phyloP scores from a whole-genome alignment of 1,140 invertebrate genomes.

The Berghia stephanieae region DNA sequence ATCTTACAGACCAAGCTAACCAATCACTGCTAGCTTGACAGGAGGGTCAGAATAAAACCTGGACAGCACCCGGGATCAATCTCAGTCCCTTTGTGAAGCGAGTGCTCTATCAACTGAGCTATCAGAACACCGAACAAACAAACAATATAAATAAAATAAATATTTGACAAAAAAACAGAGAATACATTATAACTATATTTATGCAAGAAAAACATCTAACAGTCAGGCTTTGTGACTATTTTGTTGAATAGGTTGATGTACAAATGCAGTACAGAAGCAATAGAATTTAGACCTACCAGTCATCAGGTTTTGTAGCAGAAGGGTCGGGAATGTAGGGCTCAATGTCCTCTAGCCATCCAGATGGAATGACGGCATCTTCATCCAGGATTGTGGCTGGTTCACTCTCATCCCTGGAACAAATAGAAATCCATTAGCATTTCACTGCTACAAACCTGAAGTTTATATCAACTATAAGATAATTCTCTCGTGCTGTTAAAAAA shows the following conservation, averaged over 20 bases:
- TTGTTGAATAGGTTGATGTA: background rate
- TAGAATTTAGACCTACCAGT: slow-evolving; percentile 75
- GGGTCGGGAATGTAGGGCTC: slow-evolving; percentile 88
- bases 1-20: too few species aligned
- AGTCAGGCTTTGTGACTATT: background rate
- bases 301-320: slow-evolving; percentile 85
- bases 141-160: background rate
- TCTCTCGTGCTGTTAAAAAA: background rate
- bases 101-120: background rate
- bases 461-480: background rate
- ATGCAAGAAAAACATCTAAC: background rate
- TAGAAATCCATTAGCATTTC: too few species aligned
- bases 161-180: background rate
- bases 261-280: background rate
- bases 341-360: slow-evolving; percentile 83
- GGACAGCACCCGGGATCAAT: too few species aligned
- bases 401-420: slow-evolving; percentile 62
- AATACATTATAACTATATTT: background rate
- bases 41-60: too few species aligned
- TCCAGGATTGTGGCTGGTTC: slow-evolving; percentile 64
- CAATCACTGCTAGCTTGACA: too few species aligned
- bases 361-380: slow-evolving; percentile 61
- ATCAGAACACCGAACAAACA: background rate
- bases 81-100: too few species aligned
- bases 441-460: too few species aligned